These are phyloP conservation scores for Siniperca obscura DNA, from an alignment of 2,797 vertebrate genomes.

Conservation along the genomic window DNA sequence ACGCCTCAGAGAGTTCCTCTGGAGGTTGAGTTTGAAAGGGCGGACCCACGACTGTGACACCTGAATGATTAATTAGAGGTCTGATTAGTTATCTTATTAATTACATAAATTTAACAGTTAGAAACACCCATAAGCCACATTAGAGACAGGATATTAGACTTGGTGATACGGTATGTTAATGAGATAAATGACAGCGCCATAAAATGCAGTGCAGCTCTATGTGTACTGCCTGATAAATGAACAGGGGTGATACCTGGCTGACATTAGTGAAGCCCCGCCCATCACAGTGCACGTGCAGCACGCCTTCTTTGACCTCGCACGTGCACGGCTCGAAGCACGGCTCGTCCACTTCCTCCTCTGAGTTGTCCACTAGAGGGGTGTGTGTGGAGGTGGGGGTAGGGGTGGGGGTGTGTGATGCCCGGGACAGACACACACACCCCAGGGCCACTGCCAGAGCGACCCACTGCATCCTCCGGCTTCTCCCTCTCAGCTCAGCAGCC, in stretches of 20 bases:
- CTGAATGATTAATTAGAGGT: constrained; percentile 78
- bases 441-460: constrained; percentile 81
- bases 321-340: constrained; percentile 92
- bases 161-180: constrained; percentile 49
- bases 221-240: not conserved
- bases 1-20: constrained; percentile 97
- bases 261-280: constrained; percentile 94
- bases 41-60: constrained; percentile 90
- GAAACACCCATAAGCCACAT: constrained; percentile 82
- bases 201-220: constrained; percentile 17
- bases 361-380: constrained; percentile 86
- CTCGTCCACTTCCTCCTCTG: constrained; percentile 87
- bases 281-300: constrained; percentile 98
- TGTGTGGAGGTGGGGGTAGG: constrained; percentile 83
- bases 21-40: constrained; percentile 99
- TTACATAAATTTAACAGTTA: constrained; percentile 77
- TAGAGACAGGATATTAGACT: constrained; percentile 79
- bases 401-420: constrained; percentile 78
- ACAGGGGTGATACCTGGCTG: constrained; percentile 80
- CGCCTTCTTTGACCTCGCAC: constrained; percentile 97
- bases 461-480: constrained; percentile 86
- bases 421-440: constrained; percentile 77
- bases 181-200: constrained; percentile 27
- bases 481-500: constrained; percentile 82
- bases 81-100: constrained; percentile 78